A percentile compares a stretch with the other conserved stretches of the same genome.
phyloP scores from a whole-genome alignment of 2,113 vertebrate species.

The Hydropotes inermis region DNA sequence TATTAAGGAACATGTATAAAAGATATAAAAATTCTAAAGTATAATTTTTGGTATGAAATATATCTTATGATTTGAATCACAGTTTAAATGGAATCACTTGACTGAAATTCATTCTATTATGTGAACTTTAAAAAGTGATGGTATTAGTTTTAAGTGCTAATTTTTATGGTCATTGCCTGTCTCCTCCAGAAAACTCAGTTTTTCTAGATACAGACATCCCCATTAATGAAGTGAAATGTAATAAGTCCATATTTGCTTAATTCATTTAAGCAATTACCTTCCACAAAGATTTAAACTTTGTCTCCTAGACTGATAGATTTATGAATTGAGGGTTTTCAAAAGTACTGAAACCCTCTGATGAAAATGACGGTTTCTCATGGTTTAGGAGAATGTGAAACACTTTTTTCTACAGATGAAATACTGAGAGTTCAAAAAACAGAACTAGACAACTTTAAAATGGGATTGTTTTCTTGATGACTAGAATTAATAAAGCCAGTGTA shows the following conservation, averaged over 20 bases:
- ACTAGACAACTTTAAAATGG: not conserved
- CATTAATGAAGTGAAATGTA: not conserved
- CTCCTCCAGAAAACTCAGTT: not conserved
- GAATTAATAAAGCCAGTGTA: not conserved
- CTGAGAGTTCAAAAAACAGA: not conserved
- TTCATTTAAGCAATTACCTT: not conserved
- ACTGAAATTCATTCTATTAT: not conserved
- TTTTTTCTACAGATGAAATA: not conserved
- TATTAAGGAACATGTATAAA: not conserved
- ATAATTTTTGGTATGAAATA: not conserved
- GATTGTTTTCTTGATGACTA: not conserved
- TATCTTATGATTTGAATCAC: not conserved
- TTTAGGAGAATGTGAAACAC: not conserved
- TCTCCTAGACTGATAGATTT: not conserved
- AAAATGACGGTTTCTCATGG: not conserved
- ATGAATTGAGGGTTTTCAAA: not conserved
- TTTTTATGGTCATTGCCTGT: not conserved
- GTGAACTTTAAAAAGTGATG: not conserved
- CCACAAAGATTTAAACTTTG: not conserved
- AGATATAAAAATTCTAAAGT: not conserved
- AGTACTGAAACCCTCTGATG: not conserved
- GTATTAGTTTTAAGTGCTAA: slow-evolving; percentile 1
- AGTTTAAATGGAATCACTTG: slow-evolving; percentile 19
- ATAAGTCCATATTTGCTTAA: not conserved
- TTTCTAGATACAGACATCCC: not conserved